These are phyloP conservation scores for Chaetodon auriga DNA, from an alignment of 2,113 vertebrate genomes.

Conservation along the genomic window DNA sequence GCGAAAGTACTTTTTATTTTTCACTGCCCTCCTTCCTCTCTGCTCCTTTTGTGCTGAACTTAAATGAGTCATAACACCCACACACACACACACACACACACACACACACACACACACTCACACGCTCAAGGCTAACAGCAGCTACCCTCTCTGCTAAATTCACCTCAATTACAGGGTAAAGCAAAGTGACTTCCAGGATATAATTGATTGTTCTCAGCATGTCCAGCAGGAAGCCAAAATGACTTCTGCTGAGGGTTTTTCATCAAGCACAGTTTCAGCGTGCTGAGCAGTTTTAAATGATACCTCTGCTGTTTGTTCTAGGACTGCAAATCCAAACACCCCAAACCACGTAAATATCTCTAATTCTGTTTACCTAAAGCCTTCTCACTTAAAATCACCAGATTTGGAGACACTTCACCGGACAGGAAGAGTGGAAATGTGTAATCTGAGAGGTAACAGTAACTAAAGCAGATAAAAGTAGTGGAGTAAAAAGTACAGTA, in stretches of 20 bases:
- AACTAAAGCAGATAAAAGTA: no score
- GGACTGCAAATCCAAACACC: no score
- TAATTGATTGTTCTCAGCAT: neutral
- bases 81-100: neutral
- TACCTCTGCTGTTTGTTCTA: neutral
- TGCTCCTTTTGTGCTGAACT: neutral
- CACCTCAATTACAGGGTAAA: constrained; percentile 20
- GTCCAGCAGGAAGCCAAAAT: constrained; percentile 28
- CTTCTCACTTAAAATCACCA: no score
- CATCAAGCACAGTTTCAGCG: neutral
- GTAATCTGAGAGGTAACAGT: no score
- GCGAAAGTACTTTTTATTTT: neutral
- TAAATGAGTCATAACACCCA: constrained; percentile 39
- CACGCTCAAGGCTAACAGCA: neutral
- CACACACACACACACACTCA: neutral
- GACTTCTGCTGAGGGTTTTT: constrained; percentile 13
- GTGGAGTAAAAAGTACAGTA: no score
- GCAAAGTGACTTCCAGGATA: constrained; percentile 24
- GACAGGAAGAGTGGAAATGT: no score
- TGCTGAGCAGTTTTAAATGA: neutral
- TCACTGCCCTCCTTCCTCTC: neutral
- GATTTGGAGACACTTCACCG: no score
- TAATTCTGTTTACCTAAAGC: no score
- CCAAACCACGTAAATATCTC: no score
- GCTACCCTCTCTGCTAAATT: neutral